Conservation (phyloP, 2,797 vertebrate genomes). For the Xenops minutus region DNA sequence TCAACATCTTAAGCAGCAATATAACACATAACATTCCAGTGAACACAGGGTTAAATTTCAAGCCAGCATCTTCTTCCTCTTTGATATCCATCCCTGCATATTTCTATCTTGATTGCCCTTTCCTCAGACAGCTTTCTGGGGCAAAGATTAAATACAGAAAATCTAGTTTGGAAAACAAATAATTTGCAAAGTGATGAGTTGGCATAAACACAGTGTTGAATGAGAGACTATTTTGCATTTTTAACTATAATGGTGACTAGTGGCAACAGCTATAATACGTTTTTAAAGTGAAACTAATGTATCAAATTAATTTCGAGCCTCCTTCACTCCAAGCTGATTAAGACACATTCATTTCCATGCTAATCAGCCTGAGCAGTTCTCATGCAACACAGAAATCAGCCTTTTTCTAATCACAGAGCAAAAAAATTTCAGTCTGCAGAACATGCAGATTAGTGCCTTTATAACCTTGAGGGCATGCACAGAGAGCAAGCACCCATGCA, state of each 20-base stretch:
- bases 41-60: conserved; percentile 36
- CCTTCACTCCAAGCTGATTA: conserved; percentile 55
- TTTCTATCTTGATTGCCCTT: neutral
- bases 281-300: conserved; percentile 37
- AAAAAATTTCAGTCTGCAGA: neutral
- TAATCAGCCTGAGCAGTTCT: conserved; percentile 36
- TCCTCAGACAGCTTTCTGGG: neutral
- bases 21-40: neutral
- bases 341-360: conserved; percentile 56
- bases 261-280: neutral
- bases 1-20: neutral
- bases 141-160: conserved; percentile 26
- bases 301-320: conserved; percentile 60
- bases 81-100: neutral
- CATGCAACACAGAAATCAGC: neutral
- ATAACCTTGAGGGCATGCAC: neutral
- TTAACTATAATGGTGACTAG: neutral
- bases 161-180: neutral
- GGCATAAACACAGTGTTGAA: neutral
- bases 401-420: neutral
- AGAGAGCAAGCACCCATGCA: fast-evolving
- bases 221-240: neutral
- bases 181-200: conserved; percentile 12
- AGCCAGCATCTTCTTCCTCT: conserved; percentile 20
- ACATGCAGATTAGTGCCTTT: neutral